Conservation (phyloP, 1,140 invertebrate species). For the Rhysida immarginata region DNA sequence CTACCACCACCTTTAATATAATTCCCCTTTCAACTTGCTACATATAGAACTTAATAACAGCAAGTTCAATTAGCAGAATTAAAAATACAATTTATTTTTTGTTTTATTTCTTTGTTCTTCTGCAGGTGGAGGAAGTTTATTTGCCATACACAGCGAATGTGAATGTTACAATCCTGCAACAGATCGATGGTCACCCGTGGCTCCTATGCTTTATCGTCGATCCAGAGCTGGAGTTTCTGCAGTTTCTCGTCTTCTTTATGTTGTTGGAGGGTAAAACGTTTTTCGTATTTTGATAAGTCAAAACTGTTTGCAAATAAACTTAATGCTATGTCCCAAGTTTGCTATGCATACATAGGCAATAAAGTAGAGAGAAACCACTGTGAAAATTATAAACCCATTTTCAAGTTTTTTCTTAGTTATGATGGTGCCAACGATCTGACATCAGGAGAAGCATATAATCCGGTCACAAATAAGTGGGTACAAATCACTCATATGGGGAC, state of each 20-base stretch:
- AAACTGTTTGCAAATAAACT: no score
- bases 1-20: background rate
- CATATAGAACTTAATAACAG: no score
- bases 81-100: no score
- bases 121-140: constrained; percentile 48
- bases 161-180: constrained; percentile 49
- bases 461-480: constrained; percentile 30
- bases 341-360: no score
- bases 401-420: constrained; percentile 6
- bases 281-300: background rate
- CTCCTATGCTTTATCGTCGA: constrained; percentile 43
- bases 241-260: constrained; percentile 42
- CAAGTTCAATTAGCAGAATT: no score
- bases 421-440: constrained; percentile 11
- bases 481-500: constrained; percentile 57
- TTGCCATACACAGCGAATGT: constrained; percentile 54
- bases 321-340: no score
- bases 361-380: background rate
- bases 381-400: background rate
- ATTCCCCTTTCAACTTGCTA: no score
- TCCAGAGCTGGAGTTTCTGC: constrained; percentile 46
- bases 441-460: constrained; percentile 33
- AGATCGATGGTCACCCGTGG: constrained; percentile 44
- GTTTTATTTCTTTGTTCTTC: no score
- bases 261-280: constrained; percentile 41